Evolutionary conservation across 1,140 invertebrate genomes (phyloP), one percentile per base, ranked within the genome.

Genomic region (Cryptotermes secundus): DNA sequence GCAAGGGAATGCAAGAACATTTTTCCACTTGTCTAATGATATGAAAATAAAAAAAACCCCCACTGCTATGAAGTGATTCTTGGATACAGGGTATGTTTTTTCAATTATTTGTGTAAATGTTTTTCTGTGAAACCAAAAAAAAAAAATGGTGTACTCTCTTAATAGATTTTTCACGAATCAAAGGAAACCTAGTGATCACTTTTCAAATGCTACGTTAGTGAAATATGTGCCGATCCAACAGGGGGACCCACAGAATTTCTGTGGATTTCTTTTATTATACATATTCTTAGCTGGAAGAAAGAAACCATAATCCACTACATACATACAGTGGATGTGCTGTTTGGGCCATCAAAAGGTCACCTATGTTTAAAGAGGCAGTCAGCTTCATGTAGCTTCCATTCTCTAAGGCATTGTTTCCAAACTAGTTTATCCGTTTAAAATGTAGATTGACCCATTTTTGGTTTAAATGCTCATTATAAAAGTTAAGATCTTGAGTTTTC

Each of bases 11-110:
- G 59, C 26, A 83, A 83, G 83, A 65, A 83, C 83, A 83, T 83
- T 83, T 83, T 72, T 79, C 83, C 53, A 83, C 72, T 83, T 79
- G 83, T 83, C 53, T 83, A 59, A 45, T 34, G 80, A 84, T 84
- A 82, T 72, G 72, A 72, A 84, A 79, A 84, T 72, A 85, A 79
- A 83, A n/a, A n/a, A 45, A 45, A 35, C 82, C 79, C 80, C 49
- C 83, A 85, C 85, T 85, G 85, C 82, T 83, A 85, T 91, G 90
- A 92, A 92, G 92, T 93, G 92, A 92, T 92, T 92, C 91, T 93
- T 93, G 92, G 92, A 93, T 93, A 93, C 92, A 93, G 92, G 92
- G 92, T 93, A 93, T 93, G 92, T 90, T 92, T 93, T 93, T 93
- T 92, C 92, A 92, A 92, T 92, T 92, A 92, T 92, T 92, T 92